Conservation (phyloP, 2,888 invertebrate genomes). For the Xestia c-nigrum region DNA sequence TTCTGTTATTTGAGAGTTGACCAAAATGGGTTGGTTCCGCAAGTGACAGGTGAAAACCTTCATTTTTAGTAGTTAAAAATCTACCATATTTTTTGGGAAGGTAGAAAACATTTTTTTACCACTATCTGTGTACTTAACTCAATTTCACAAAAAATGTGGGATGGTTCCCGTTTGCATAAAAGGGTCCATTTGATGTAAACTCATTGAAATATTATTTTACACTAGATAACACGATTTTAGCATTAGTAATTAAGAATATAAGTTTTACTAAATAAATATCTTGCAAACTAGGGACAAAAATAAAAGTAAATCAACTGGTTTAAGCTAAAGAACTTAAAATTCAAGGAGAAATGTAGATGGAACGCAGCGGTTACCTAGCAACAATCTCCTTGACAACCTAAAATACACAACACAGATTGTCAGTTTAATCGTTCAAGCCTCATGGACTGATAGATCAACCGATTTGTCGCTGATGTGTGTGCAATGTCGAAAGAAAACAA, state of each 20-base stretch:
- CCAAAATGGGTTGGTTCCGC: no score
- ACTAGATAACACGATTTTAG: neutral
- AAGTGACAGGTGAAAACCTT: no score
- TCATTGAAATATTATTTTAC: no score
- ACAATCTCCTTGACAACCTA: slow-evolving; percentile 74
- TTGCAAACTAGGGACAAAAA: neutral
- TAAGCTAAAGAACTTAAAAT: slow-evolving; percentile 16
- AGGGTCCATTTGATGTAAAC: no score
- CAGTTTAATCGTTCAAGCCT: slow-evolving; percentile 7
- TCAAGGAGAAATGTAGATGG: slow-evolving; percentile 1
- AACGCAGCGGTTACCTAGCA: slow-evolving; percentile 74
- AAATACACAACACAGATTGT: slow-evolving; percentile 50
- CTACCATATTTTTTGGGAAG: no score
- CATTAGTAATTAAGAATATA: neutral
- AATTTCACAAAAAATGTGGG: no score
- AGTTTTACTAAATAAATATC: neutral
- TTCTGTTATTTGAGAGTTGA: no score
- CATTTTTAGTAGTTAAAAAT: no score
- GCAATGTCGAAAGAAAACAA: slow-evolving; percentile 88
- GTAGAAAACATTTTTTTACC: no score
- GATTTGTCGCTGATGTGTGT: slow-evolving; percentile 72
- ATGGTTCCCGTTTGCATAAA: no score
- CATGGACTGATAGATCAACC: neutral
- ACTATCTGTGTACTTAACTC: no score
- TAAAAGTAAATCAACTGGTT: neutral